Conservation (phyloP, 2,888 invertebrate genomes). For the Steinernema hermaphroditum region DNA sequence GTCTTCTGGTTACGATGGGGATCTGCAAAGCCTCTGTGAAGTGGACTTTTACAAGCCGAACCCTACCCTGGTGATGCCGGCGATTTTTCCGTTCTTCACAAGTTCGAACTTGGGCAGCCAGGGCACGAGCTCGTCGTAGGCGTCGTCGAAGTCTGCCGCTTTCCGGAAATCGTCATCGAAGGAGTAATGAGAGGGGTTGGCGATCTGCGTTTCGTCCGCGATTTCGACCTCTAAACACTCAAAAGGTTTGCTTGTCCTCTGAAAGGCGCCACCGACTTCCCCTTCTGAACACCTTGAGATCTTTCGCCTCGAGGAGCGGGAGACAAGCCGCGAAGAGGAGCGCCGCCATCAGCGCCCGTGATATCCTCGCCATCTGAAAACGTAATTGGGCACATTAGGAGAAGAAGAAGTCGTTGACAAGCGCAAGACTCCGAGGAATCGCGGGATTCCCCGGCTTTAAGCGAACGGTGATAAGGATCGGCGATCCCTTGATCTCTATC, state of each 20-base stretch:
- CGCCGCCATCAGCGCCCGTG: slow-evolving; percentile 12
- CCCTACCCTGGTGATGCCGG: slow-evolving; percentile 37
- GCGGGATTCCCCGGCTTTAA: background rate
- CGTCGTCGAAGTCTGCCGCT: slow-evolving; percentile 40
- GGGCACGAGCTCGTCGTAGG: slow-evolving; percentile 48
- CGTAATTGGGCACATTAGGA: background rate
- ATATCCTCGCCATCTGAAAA: slow-evolving; percentile 27
- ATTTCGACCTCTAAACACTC: slow-evolving; percentile 33
- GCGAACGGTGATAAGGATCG: background rate
- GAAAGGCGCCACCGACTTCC: background rate
- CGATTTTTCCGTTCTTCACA: slow-evolving; percentile 43
- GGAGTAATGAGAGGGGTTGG: slow-evolving; percentile 33
- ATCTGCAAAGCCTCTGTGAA: slow-evolving; percentile 36
- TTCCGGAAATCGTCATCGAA: slow-evolving; percentile 45
- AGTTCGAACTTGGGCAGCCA: slow-evolving; percentile 41
- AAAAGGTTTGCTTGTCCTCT: too few species aligned
- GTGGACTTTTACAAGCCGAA: background rate
- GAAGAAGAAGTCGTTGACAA: background rate
- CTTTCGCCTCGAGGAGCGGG: background rate
- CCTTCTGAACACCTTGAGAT: slow-evolving; percentile 25
- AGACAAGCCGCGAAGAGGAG: background rate
- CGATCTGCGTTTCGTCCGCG: slow-evolving; percentile 48
- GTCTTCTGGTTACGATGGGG: slow-evolving; percentile 44
- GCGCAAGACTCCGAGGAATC: background rate
- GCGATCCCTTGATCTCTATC: background rate